Conservation (phyloP, 2,888 invertebrate genomes). For the Acleris holmiana region DNA sequence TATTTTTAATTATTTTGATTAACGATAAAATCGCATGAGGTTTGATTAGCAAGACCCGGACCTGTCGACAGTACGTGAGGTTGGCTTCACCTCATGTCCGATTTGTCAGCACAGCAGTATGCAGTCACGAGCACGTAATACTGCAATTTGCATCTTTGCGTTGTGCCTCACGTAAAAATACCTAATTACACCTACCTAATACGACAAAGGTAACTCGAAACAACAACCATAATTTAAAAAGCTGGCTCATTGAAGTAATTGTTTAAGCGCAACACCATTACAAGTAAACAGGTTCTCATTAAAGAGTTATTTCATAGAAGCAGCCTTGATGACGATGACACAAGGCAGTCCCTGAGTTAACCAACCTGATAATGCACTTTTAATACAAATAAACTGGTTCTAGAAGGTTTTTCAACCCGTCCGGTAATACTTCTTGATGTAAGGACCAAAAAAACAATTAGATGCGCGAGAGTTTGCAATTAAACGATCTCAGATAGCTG, state of each 20-base stretch:
- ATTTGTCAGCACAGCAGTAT: slow-evolving; percentile 10
- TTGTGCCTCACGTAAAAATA: not conserved
- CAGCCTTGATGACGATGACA: too few species aligned
- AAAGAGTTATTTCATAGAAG: not conserved
- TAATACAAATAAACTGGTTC: slow-evolving; percentile 20
- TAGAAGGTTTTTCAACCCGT: slow-evolving; percentile 1
- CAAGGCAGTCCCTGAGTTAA: slow-evolving; percentile 1
- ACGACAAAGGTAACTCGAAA: too few species aligned
- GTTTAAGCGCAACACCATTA: too few species aligned
- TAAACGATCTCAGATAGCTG: slow-evolving; percentile 35
- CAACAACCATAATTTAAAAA: too few species aligned
- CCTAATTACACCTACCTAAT: too few species aligned
- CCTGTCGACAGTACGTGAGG: slow-evolving; percentile 13
- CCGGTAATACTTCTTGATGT: slow-evolving; percentile 2
- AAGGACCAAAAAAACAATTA: slow-evolving; percentile 17
- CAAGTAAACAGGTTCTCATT: slow-evolving; percentile 2
- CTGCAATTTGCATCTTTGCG: slow-evolving; percentile 16
- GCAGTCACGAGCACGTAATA: slow-evolving; percentile 25
- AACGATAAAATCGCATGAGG: not conserved
- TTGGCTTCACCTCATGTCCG: slow-evolving; percentile 23
- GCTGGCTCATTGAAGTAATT: too few species aligned
- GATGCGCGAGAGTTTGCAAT: slow-evolving; percentile 33
- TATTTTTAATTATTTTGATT: too few species aligned
- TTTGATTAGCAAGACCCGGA: slow-evolving; percentile 4
- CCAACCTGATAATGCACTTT: not conserved